Conservation (phyloP, 2,113 vertebrate genomes). For the Pachycephala philippinensis region DNA sequence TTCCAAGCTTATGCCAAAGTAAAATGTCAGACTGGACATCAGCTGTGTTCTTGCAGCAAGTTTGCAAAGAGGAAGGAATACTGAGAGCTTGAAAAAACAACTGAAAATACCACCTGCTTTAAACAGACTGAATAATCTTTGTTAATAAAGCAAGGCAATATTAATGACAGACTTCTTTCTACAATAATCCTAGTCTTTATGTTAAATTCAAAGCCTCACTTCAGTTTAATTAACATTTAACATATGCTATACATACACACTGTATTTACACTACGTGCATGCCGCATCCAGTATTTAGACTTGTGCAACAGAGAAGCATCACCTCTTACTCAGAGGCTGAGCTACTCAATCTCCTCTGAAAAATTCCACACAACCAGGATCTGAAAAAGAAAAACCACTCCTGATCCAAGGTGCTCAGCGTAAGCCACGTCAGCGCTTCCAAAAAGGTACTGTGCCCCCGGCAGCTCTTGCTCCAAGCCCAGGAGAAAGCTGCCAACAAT, state of each 20-base stretch:
- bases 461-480: rapidly evolving
- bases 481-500: background rate
- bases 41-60: background rate
- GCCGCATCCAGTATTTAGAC: background rate
- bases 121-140: background rate
- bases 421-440: rapidly evolving
- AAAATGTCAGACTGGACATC: background rate
- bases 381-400: background rate
- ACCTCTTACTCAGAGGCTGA: background rate
- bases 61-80: background rate
- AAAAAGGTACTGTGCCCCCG: rapidly evolving
- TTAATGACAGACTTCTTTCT: background rate
- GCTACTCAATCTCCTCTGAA: background rate
- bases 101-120: background rate
- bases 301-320: background rate
- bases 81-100: background rate
- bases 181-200: background rate
- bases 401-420: background rate
- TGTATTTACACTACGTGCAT: background rate
- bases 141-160: background rate
- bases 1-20: background rate
- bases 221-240: background rate
- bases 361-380: background rate
- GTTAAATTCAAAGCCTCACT: background rate
- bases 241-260: background rate